Evolutionary conservation across 2,888 invertebrate genomes (phyloP), one percentile per base, ranked within the genome.

Genomic region (Piscicola geometra): DNA sequence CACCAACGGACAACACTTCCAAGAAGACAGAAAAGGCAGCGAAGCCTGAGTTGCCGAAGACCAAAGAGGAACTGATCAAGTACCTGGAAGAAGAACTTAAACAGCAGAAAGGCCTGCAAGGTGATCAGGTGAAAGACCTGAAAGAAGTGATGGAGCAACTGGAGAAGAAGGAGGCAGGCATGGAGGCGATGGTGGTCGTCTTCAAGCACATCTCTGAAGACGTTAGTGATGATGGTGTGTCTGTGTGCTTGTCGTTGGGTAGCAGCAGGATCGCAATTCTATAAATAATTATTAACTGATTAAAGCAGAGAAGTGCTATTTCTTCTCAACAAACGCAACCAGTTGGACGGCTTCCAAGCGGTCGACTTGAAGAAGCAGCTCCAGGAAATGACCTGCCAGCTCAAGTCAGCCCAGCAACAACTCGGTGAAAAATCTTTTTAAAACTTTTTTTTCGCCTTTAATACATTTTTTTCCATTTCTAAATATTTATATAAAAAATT

Each of bases 111-210:
- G n/a, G 32, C 15, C 33, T 60, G 28, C 64, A 56, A 25, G 60
- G 64, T 12, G 28, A 50, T 18, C 73, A 73, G 73, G 41, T 52
- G 52, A 60, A 32, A 25, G 33, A 35, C 35, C 32, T 73, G 18
- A 50, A 73, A 35, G 33, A 60, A 1, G 33, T 35, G 47, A n/a
- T 28, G 12, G 81, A 84, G 76, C 82, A 86, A 78, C 81, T 85
- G 77, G 86, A 86, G 79, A 85, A 87, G 78, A 85, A 88, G 70
- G 88, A 90, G 70, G 89, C 90, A 81, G 90, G 91, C 76, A 89
- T 92, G 75, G 91, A 93, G 86, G 94, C 93, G 64, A 89, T 94
- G 82, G 91, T 92, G 78, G 90, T 92, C 79, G 89, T 93, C 79
- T 90, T 94, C 81, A 91, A 93, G 85, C 92, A 93, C 87, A 89